Evolutionary conservation across 2,888 invertebrate species (phyloP).

Genomic region (Tineola bisselliella): DNA sequence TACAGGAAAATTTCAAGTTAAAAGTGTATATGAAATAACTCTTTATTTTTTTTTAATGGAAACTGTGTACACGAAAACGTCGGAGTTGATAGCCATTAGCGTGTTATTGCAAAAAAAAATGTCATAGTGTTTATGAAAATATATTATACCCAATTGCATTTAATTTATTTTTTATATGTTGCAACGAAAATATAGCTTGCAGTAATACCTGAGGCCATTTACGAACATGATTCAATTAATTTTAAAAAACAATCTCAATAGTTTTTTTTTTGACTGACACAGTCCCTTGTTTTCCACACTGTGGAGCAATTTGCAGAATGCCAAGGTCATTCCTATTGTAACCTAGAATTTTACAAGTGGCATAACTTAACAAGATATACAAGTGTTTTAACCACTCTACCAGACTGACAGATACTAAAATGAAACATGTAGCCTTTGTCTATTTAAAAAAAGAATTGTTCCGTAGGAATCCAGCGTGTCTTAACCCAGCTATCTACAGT

Average conservation of each 20-base stretch:
- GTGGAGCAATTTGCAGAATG: neutral
- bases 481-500: no score
- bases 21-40: neutral
- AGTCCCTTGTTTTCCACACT: neutral
- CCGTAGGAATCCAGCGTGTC: no score
- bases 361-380: neutral
- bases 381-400: neutral
- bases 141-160: no score
- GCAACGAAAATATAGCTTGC: no score
- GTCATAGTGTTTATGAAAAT: no score
- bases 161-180: no score
- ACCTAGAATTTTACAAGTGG: neutral
- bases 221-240: no score
- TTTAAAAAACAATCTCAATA: no score
- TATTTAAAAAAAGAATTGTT: no score
- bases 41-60: neutral
- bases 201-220: no score
- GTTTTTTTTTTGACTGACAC: neutral
- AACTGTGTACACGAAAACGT: neutral
- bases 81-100: neutral
- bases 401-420: neutral
- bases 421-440: neutral
- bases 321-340: neutral
- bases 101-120: no score
- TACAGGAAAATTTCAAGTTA: neutral